Conservation (phyloP, 2,113 vertebrate species). For the Arvicanthis niloticus region DNA sequence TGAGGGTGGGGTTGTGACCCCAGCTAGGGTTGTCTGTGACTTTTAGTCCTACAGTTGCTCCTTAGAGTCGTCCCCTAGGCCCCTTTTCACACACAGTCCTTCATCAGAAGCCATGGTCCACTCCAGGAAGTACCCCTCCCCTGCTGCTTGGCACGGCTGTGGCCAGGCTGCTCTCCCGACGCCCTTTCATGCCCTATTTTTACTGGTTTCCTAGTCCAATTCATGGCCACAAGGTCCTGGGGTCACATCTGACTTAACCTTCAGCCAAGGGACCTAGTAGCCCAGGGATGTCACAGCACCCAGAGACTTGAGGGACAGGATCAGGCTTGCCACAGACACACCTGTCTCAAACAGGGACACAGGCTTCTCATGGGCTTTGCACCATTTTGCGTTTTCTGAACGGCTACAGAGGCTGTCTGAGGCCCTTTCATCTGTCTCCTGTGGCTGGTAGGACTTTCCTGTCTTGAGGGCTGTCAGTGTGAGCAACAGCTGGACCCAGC, state of each 20-base stretch:
- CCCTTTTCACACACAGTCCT: background rate
- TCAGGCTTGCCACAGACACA: background rate
- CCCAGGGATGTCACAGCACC: background rate
- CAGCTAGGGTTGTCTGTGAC: background rate
- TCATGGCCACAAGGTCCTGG: background rate
- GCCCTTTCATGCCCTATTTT: too few species aligned
- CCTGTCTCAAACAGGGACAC: background rate
- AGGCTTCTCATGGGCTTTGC: too few species aligned
- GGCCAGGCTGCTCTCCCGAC: background rate
- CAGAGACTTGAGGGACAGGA: background rate
- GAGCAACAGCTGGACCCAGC: background rate
- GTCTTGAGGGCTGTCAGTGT: background rate
- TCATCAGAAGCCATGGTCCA: fast-evolving
- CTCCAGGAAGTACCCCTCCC: background rate
- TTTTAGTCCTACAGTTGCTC: too few species aligned
- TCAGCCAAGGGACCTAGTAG: background rate
- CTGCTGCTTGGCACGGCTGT: background rate
- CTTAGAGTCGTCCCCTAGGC: background rate
- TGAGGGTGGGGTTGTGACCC: too few species aligned
- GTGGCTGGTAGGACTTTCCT: background rate
- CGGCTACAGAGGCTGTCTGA: too few species aligned
- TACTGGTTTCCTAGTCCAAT: too few species aligned
- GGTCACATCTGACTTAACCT: background rate
- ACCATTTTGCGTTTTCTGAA: too few species aligned
- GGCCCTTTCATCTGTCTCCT: background rate